Percentiles rank a stretch among this genome's conserved stretches.
These are phyloP conservation scores for Trichonephila clavipes DNA, from an alignment of 1,140 invertebrate species.

Conservation along the genomic window DNA sequence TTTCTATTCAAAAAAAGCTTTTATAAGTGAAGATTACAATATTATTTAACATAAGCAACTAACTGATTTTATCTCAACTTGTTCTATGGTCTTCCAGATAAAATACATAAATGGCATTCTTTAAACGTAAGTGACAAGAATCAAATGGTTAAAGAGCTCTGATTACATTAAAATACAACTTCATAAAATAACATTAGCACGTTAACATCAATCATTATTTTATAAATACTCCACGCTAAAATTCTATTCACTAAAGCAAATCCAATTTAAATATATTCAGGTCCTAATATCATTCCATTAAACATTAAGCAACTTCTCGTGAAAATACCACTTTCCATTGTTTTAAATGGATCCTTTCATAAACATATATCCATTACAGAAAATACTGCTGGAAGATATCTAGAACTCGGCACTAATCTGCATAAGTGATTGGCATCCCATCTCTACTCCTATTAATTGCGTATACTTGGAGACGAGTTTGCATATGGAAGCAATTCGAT, in stretches of 20 bases:
- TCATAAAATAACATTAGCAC: no score
- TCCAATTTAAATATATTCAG: background rate
- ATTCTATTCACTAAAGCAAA: background rate
- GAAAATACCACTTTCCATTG: background rate
- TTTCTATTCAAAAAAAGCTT: no score
- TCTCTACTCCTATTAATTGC: conserved; percentile 19
- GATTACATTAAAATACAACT: no score
- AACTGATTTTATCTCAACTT: no score
- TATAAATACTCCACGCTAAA: background rate
- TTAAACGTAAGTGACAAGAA: no score
- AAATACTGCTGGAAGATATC: conserved; percentile 10
- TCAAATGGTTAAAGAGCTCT: no score
- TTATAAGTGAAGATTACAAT: no score
- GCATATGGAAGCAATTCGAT: conserved; percentile 38
- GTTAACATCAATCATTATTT: no score
- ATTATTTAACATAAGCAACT: no score
- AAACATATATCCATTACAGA: conserved; percentile 27
- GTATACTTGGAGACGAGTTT: conserved; percentile 9
- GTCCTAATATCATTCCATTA: background rate
- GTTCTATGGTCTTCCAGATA: no score
- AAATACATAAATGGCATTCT: no score
- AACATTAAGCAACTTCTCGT: background rate
- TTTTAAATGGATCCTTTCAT: background rate
- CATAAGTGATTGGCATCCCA: conserved; percentile 18
- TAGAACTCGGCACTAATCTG: background rate